A percentile compares a stretch with the other conserved stretches of the same genome.
Conservation (phyloP, 1,140 invertebrate species). For the Sogatella furcifera region DNA sequence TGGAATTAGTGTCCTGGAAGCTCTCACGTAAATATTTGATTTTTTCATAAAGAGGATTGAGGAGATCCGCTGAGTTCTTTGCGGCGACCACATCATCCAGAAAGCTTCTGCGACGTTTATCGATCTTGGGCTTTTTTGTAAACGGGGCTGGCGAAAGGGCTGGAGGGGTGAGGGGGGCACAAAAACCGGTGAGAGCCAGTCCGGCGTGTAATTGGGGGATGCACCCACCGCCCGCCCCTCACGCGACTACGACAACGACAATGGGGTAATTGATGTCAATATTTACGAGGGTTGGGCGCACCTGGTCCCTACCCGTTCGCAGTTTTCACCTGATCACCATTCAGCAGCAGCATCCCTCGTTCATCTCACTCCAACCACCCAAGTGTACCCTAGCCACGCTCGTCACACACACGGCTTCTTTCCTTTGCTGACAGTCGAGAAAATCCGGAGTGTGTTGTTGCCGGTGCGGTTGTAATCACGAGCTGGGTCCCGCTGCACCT, state of each 20-base stretch:
- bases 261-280: slow-evolving; percentile 4
- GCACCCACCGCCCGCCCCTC: background rate
- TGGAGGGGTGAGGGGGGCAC: background rate
- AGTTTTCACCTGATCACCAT: background rate
- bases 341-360: background rate
- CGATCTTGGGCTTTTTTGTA: no score
- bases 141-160: no score
- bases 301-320: background rate
- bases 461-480: no score
- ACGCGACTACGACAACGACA: background rate
- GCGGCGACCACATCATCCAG: no score
- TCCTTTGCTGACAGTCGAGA: background rate
- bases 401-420: background rate
- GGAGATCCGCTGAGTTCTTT: no score
- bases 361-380: background rate
- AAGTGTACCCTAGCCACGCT: background rate
- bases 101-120: no score
- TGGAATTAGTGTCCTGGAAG: no score
- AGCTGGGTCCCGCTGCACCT: no score
- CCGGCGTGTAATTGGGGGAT: slow-evolving; percentile 1
- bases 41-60: no score
- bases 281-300: background rate
- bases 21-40: no score
- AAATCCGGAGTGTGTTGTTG: no score
- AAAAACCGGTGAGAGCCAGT: background rate